Evolutionary conservation across 2,113 vertebrate genomes (phyloP), one percentile per base, ranked within the genome.

Genomic region (Brienomyrus brachyistius): DNA sequence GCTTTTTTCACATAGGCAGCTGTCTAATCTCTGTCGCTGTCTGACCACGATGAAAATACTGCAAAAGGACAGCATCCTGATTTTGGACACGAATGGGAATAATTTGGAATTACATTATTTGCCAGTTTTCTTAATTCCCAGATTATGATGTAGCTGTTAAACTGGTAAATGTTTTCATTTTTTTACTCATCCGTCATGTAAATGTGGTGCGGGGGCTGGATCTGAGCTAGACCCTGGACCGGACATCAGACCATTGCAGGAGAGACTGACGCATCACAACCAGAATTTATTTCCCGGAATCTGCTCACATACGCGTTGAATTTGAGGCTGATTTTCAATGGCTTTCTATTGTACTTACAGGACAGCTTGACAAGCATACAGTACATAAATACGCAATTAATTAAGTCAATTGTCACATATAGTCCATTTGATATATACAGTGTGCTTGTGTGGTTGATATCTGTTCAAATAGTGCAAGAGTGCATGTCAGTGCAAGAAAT

Each of bases 1-100:
- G 27, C 90, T 90, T 93, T 91, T 91, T 90, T 91, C 90, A 90
- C 47, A 40, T 17, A 43, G 83, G 48, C 62, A 13, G 88, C 40
- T 45, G 54, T 84, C 89, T 62, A 43, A n/a, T 47, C 87, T 45
- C 17, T 23, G 15, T 45, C 1, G 40, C 82, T n/a, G 40, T 80
- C 86, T 40, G 27, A 31, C 86, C 86, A 43, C 52, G 40, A 87
- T 17, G 48, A 48, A 13, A 86, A 86, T n/a, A 86, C n/a, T 27
- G 45, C n/a, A 52, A 48, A 31, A 86, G 62, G n/a, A 52, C 4
- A 54, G 27, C 50, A 35, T 50, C 84, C 50, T n/a, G 23, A 86
- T 86, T 86, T 35, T 86, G 5, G n/a, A 86, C 48, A 35, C 8
- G 27, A 27, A 43, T 77, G 5, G 19, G 17, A n/a, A 85, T 7